These are phyloP conservation scores for Saimiri boliviensis DNA, from an alignment of 2,113 vertebrate genomes.

Conservation along the genomic window DNA sequence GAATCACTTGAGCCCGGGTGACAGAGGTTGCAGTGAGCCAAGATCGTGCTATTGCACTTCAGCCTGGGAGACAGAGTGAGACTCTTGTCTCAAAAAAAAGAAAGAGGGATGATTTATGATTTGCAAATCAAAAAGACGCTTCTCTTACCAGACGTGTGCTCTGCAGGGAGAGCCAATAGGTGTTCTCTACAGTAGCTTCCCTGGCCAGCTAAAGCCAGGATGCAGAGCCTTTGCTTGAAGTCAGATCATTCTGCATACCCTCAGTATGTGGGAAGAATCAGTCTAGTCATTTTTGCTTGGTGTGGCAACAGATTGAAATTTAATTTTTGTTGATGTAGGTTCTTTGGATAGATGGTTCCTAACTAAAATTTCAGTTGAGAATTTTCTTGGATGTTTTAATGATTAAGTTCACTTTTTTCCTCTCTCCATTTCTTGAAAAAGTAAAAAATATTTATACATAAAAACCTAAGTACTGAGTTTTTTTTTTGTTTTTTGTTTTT, in stretches of 20 bases:
- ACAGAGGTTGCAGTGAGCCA: not conserved
- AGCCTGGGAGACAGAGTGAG: not conserved
- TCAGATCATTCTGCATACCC: not conserved
- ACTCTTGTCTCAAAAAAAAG: not conserved
- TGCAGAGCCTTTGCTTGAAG: not conserved
- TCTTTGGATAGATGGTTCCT: not conserved
- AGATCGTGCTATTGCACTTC: not conserved
- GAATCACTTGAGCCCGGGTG: no score
- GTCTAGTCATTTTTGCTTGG: not conserved
- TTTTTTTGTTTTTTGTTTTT: no score
- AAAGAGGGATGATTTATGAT: not conserved
- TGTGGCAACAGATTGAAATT: not conserved
- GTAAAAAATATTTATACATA: not conserved
- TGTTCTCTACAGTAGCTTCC: not conserved
- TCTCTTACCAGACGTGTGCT: not conserved
- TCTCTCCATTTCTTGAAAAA: not conserved
- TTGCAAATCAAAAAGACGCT: not conserved
- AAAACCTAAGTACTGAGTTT: not conserved
- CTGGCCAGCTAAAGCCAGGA: not conserved
- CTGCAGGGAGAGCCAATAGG: not conserved
- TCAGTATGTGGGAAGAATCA: not conserved
- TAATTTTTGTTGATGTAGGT: not conserved
- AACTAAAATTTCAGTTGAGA: conserved; percentile 5
- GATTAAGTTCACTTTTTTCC: not conserved
- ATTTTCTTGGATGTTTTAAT: conserved; percentile 4